Conservation (phyloP, 2,888 invertebrate genomes). For the Lasioglossum morio region DNA sequence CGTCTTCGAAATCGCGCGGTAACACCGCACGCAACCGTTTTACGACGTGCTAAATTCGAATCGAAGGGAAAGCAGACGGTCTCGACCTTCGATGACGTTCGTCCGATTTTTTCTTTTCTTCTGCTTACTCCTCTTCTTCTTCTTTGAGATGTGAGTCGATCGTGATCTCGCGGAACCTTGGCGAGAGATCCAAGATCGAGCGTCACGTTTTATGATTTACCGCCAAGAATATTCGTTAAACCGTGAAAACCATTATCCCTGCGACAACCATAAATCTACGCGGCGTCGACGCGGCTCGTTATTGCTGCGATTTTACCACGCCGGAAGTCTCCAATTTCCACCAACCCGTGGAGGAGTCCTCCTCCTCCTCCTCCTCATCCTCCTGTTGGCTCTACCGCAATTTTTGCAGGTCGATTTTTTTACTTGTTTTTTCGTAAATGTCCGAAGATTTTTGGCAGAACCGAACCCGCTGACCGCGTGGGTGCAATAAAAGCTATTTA, state of each 20-base stretch:
- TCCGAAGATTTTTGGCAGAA: too few species aligned
- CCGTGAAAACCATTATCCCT: constrained; percentile 27
- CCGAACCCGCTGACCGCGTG: neutral
- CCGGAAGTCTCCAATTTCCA: neutral
- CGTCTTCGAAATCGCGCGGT: constrained; percentile 16
- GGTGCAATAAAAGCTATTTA: constrained; percentile 55
- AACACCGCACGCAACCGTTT: constrained; percentile 33
- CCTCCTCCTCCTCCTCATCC: neutral
- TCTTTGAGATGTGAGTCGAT: neutral
- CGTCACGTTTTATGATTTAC: constrained; percentile 38
- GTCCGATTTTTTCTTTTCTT: constrained; percentile 19
- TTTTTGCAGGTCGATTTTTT: neutral
- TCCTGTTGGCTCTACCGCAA: neutral
- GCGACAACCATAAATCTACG: constrained; percentile 23
- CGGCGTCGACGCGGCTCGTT: neutral
- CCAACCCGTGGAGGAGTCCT: neutral
- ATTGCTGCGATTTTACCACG: neutral
- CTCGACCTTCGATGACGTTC: constrained; percentile 35
- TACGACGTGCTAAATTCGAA: constrained; percentile 55
- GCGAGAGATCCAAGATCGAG: constrained; percentile 34
- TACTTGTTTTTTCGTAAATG: neutral
- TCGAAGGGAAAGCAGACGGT: constrained; percentile 48
- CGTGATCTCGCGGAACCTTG: neutral
- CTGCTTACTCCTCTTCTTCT: neutral
- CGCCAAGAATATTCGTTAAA: constrained; percentile 19